Base-by-base conservation (phyloP, 2,888 invertebrate species). In the Clivina fossor region DNA sequence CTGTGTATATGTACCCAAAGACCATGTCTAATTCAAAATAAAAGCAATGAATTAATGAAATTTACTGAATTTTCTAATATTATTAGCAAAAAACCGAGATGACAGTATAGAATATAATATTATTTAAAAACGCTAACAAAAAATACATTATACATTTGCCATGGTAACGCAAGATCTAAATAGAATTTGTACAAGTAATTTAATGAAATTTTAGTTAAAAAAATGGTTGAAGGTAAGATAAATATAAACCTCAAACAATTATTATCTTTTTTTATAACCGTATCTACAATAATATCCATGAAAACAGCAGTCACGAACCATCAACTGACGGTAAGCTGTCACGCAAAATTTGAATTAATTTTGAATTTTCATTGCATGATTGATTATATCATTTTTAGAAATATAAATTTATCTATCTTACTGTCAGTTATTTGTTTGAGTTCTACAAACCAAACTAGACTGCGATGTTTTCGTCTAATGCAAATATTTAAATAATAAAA, bases 361-460 rank as follows among this genome's bases (percentile, higher is more conserved):
- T 49, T 49, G 38, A 38, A 49, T 49, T 49, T 38, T 40, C 49
- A 38, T 49, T 38, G 28, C 30, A 30, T 47, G 47, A 47, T 47
- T 47, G 47, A 33, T 33, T 28, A 47, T 22, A 47, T 47, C 22
- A 13, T 22, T 47, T 47, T 32, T 32, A 32, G 13, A 47, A 47
- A 32, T 47, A 33, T 33, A 47, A 47, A 32, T 47, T 20, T 33
- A 33, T 35, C 32, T 33, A 16, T 20, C 33, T 11, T 22, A 38
- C 20, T 38, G 30, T 33, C 47, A 47, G 47, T 47, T 3, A 20
- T 22, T 33, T 13, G 15, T 11, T 13, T 33, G 32, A 13, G n/a
- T n/a, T n/a, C n/a, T n/a, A n/a, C n/a, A n/a, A n/a, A n/a, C n/a
- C n/a, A 38, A 38, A 15, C 8, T 15, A 38, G n/a, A 22, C 24